Percentiles rank a stretch among this genome's conserved stretches.
These are phyloP conservation scores for Motacilla tschutschensis DNA, from an alignment of 2,113 vertebrate species.

Conservation along the genomic window DNA sequence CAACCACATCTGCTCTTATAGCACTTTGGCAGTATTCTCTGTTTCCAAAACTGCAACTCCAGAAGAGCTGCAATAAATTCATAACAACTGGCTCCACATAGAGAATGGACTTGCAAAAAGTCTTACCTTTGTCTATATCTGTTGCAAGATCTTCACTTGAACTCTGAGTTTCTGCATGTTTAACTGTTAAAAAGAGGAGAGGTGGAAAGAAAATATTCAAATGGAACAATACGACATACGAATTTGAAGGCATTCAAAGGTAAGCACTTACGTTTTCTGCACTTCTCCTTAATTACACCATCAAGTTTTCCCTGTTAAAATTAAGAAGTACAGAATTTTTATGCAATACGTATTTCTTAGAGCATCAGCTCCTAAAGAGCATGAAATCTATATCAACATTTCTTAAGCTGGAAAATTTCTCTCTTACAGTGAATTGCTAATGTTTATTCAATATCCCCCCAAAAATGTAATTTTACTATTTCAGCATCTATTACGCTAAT, in stretches of 20 bases:
- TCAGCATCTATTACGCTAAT: background rate
- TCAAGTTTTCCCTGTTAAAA: conserved; percentile 79
- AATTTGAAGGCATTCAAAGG: background rate
- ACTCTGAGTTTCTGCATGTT: conserved; percentile 79
- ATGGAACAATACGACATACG: background rate
- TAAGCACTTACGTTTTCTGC: conserved; percentile 77
- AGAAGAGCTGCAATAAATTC: background rate
- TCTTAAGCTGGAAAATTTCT: background rate
- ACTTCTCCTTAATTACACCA: conserved; percentile 65
- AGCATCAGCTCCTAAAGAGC: background rate
- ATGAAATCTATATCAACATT: background rate
- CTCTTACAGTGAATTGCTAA: background rate
- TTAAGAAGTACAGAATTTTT: background rate
- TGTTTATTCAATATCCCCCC: background rate
- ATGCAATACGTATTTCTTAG: background rate
- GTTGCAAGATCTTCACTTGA: conserved; percentile 53
- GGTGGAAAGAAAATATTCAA: background rate
- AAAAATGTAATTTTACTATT: background rate
- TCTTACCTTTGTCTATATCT: conserved; percentile 87
- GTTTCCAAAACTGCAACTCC: background rate
- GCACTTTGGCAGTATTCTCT: background rate
- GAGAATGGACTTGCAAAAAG: background rate
- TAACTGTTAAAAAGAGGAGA: conserved; percentile 68
- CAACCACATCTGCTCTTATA: background rate
- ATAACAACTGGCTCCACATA: background rate